phyloP scores from a whole-genome alignment of 2,113 vertebrate species.

The Marcusenius ussheri region DNA sequence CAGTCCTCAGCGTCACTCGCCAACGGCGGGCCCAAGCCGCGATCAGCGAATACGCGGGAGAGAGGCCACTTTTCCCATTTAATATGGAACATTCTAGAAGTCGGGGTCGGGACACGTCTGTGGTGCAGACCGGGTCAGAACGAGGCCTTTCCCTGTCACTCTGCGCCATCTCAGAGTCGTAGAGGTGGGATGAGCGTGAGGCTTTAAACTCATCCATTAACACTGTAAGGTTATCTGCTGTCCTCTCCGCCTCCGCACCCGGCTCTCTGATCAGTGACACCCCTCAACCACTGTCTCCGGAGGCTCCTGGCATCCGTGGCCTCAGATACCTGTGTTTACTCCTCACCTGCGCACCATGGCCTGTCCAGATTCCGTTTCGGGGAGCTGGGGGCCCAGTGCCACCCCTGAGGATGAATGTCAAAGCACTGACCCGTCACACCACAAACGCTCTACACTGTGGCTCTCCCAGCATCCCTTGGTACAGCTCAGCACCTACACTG shows the following conservation, averaged over 20 bases:
- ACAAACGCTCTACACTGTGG: not conserved
- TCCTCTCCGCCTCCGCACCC: not conserved
- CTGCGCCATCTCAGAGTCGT: not conserved
- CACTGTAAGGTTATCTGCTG: not conserved
- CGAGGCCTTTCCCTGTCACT: not conserved
- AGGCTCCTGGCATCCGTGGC: not conserved
- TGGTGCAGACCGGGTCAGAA: not conserved
- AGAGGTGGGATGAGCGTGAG: not conserved
- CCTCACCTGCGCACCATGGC: not conserved
- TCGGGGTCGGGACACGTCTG: not conserved
- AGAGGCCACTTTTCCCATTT: not conserved
- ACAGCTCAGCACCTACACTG: not conserved
- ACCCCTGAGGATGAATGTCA: not conserved
- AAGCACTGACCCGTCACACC: not conserved
- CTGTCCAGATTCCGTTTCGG: not conserved
- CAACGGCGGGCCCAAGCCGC: not conserved
- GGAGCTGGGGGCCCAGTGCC: not conserved
- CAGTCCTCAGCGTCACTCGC: not conserved
- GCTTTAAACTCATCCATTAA: not conserved
- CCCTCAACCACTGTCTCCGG: not conserved
- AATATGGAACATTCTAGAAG: not conserved
- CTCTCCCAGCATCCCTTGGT: slow-evolving; percentile 30
- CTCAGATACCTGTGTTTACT: not conserved
- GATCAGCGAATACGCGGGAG: not conserved
- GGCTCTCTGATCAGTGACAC: not conserved